These are phyloP conservation scores for Rhineura floridana DNA, from an alignment of 2,113 vertebrate species.

Conservation along the genomic window DNA sequence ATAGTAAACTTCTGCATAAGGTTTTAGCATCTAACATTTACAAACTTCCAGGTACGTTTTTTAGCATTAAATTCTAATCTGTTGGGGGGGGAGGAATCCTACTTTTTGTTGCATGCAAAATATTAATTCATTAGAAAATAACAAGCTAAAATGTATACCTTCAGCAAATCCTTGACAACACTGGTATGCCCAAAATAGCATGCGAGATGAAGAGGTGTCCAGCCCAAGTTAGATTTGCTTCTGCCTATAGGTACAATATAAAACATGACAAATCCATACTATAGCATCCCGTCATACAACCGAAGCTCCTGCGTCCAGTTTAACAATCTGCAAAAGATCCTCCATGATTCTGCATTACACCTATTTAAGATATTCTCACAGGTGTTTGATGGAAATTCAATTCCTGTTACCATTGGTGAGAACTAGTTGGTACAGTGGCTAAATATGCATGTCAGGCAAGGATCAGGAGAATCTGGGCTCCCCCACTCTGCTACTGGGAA, in stretches of 20 bases:
- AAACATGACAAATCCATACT: constrained; percentile 7
- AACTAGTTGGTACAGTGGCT: not conserved
- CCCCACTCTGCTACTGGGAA: not conserved
- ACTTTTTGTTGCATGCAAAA: not conserved
- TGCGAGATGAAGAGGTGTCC: constrained; percentile 91
- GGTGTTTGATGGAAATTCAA: not conserved
- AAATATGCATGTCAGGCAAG: not conserved
- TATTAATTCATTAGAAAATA: not conserved
- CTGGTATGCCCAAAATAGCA: constrained; percentile 86
- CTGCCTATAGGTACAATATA: constrained; percentile 73
- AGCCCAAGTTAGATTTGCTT: constrained; percentile 82
- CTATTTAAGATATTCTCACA: not conserved
- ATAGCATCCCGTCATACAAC: not conserved
- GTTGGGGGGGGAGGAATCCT: not conserved
- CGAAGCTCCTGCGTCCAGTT: not conserved
- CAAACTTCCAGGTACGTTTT: not conserved
- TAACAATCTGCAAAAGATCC: not conserved
- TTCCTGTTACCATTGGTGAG: not conserved
- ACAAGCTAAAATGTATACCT: constrained; percentile 72
- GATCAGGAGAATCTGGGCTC: not conserved
- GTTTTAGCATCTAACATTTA: not conserved
- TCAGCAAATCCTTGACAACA: constrained; percentile 87
- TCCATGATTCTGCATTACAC: not conserved
- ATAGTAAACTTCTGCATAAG: not conserved
- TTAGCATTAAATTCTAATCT: not conserved